These are phyloP conservation scores for Dinomys branickii DNA, from an alignment of 2,113 vertebrate genomes.

Conservation along the genomic window DNA sequence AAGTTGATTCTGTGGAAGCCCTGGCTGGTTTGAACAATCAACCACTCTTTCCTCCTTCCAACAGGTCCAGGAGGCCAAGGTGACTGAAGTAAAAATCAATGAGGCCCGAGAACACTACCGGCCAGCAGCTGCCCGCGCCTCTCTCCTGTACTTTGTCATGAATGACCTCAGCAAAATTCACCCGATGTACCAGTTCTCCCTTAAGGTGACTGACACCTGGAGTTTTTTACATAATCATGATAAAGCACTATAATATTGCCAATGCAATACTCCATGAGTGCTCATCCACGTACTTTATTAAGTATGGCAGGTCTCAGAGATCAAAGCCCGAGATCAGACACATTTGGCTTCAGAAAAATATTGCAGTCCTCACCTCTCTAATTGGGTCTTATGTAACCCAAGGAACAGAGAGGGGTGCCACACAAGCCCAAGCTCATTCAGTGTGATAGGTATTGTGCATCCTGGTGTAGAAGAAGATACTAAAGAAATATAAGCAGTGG, in stretches of 20 bases:
- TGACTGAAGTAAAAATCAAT: conserved; percentile 94
- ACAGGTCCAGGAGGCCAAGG: conserved; percentile 95
- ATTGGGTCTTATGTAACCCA: neutral
- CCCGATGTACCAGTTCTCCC: conserved; percentile 97
- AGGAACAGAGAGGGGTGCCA: neutral
- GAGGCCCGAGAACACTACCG: conserved; percentile 95
- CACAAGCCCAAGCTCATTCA: neutral
- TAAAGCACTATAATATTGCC: neutral
- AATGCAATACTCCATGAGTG: neutral
- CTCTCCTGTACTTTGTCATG: conserved; percentile 97
- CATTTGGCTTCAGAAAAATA: neutral
- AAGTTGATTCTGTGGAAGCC: neutral
- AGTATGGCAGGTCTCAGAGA: neutral
- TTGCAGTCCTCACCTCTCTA: neutral
- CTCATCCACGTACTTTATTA: neutral
- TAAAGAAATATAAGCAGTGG: neutral
- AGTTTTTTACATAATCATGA: neutral
- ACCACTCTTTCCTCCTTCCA: neutral
- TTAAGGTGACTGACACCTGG: conserved; percentile 86
- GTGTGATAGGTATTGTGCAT: neutral
- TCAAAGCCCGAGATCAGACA: neutral
- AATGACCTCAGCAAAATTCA: conserved; percentile 94
- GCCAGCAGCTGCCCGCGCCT: conserved; percentile 89
- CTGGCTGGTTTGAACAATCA: neutral
- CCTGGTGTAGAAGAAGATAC: neutral